These are phyloP conservation scores for Sinopyrophorus schimmeli DNA, from an alignment of 2,888 invertebrate species.

Conservation along the genomic window DNA sequence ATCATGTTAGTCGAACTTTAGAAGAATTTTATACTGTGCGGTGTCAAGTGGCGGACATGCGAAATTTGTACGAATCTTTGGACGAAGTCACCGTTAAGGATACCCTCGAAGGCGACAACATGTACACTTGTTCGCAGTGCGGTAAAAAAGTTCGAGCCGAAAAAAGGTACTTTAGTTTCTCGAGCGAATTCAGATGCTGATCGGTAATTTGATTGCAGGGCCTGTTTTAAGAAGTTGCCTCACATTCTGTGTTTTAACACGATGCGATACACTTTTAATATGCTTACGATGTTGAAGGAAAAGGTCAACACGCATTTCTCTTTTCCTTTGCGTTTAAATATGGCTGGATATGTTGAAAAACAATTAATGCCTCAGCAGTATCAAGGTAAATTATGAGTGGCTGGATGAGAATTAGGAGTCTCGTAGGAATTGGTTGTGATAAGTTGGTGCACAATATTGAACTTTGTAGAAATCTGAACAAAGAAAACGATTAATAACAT, in stretches of 20 bases:
- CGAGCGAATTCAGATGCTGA: background rate
- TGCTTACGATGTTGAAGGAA: conserved; percentile 96
- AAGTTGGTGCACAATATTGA: no score
- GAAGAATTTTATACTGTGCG: conserved; percentile 97
- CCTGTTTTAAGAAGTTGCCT: conserved; percentile 92
- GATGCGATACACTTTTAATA: conserved; percentile 96
- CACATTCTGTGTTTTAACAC: conserved; percentile 95
- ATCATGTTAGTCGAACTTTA: conserved; percentile 89
- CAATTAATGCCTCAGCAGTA: conserved; percentile 89
- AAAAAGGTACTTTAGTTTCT: conserved; percentile 65
- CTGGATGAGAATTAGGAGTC: background rate
- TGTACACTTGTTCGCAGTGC: conserved; percentile 96
- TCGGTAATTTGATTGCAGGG: conserved; percentile 60
- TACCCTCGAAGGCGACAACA: conserved; percentile 94
- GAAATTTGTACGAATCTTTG: conserved; percentile 90
- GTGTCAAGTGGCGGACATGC: conserved; percentile 96
- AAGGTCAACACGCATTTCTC: conserved; percentile 98
- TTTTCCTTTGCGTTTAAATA: conserved; percentile 89
- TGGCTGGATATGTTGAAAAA: conserved; percentile 94
- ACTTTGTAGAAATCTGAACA: no score
- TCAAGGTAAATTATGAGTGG: conserved; percentile 63
- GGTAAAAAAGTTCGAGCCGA: conserved; percentile 94
- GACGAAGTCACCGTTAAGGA: conserved; percentile 98
- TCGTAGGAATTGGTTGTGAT: no score
- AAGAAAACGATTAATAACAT: no score